These are phyloP conservation scores for Galeopterus variegatus DNA, from an alignment of 2,113 vertebrate genomes.

Conservation along the genomic window DNA sequence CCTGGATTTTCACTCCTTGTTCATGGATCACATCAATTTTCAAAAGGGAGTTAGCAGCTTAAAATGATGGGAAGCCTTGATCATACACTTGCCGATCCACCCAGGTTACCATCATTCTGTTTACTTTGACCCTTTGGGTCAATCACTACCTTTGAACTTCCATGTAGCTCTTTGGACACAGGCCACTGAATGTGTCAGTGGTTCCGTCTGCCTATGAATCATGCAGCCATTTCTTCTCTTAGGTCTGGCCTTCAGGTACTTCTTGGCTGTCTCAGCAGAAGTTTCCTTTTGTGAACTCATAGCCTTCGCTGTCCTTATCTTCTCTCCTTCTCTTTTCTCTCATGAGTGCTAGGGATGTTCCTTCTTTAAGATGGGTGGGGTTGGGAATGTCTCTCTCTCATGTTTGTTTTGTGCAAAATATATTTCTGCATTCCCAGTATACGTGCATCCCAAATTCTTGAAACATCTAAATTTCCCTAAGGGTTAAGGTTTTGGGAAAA, in stretches of 20 bases:
- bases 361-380: background rate
- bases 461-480: background rate
- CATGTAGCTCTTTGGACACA: background rate
- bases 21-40: background rate
- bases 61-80: background rate
- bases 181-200: background rate
- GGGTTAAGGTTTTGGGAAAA: conserved; percentile 14
- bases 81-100: too few relatives aligned
- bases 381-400: background rate
- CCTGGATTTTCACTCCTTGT: background rate
- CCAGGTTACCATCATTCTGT: background rate
- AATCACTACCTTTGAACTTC: background rate
- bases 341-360: background rate
- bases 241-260: background rate
- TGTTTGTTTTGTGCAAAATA: background rate
- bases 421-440: background rate
- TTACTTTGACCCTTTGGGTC: background rate
- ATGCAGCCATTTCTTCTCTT: background rate
- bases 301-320: background rate
- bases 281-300: background rate
- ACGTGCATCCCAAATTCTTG: background rate
- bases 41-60: background rate
- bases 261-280: background rate
- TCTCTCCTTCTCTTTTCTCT: background rate
- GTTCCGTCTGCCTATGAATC: background rate